Conservation (phyloP, 2,113 vertebrate species). For the Leucoraja erinaceus region DNA sequence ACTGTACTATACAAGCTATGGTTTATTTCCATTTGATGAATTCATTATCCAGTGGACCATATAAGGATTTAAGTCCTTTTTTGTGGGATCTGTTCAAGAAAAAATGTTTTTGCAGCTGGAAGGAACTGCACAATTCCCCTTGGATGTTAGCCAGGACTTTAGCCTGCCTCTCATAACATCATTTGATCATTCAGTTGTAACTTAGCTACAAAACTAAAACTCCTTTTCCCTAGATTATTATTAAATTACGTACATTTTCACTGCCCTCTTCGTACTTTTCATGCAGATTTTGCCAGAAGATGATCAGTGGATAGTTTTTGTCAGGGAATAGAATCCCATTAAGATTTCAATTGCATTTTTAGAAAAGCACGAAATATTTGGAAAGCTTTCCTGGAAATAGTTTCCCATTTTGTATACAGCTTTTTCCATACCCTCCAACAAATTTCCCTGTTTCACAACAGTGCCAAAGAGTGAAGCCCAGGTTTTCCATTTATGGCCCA, state of each 20-base stretch:
- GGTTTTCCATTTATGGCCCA: background rate
- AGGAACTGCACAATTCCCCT: conserved; percentile 51
- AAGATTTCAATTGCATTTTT: conserved; percentile 18
- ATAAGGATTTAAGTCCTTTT: conserved; percentile 47
- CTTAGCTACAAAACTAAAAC: conserved; percentile 8
- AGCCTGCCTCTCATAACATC: background rate
- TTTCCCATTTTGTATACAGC: background rate
- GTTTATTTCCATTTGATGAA: background rate
- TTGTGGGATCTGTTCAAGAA: conserved; percentile 48
- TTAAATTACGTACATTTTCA: background rate
- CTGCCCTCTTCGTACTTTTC: background rate
- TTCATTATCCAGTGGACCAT: conserved; percentile 40
- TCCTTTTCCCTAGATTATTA: background rate
- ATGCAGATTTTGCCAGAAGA: background rate
- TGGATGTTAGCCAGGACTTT: conserved; percentile 49
- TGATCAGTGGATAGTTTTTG: background rate
- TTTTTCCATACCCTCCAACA: background rate
- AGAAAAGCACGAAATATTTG: background rate
- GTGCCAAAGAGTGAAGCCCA: background rate
- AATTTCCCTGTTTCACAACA: background rate
- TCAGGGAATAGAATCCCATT: background rate
- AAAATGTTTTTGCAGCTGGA: conserved; percentile 58
- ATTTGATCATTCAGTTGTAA: background rate
- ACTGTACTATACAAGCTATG: background rate
- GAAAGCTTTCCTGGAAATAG: background rate